Evolutionary conservation across 2,888 invertebrate genomes (phyloP), one percentile per base, ranked within the genome.

Genomic region (Ennomos fuscantarius): DNA sequence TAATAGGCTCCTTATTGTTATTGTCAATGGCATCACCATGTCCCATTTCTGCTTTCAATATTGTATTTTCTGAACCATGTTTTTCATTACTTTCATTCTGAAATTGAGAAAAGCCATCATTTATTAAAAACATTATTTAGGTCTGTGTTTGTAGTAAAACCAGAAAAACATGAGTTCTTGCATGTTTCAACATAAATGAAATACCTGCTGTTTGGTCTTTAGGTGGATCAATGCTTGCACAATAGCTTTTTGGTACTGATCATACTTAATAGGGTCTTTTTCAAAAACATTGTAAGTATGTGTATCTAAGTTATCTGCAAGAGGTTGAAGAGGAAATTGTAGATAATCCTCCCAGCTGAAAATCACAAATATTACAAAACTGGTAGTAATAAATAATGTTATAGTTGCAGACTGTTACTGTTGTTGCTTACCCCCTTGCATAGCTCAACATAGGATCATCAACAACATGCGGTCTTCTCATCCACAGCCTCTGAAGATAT

Each of bases 281-380:
- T 99, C 99, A 91, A 99, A 99, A 15, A 98, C 96, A 93, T 99
- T 99, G 82, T 99, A 99, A 0, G 99, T 98, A 74, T 96, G 96
- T 9, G 97, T 97, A 83, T 99, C 99, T 58, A 99, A 93, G 87
- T 99, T 98, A 79, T 99, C 99, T 79, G 96, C 96, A 6, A 99
- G 89, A 0, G 99, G 99, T 88, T 99, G 98, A 47, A 99, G 88
- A 2, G 98, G 96, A 71, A 95, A 95, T 87, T 99, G 99, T 8
- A 99, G 92, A 72, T 95, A 96, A 85, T 99, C 99, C 89, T 99
- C 99, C 92, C 97, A 99, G 1, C 98, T 97, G 71, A 44, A 80
- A 78, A 44, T 39, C 3, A 48, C 5, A 24, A 6, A 24, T 24
- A 24, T 24, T 24, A 24, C 24, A 24, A 24, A 24, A 24, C 24